These are phyloP conservation scores for Aphodius sticticus DNA, from an alignment of 2,888 invertebrate species.

Conservation along the genomic window DNA sequence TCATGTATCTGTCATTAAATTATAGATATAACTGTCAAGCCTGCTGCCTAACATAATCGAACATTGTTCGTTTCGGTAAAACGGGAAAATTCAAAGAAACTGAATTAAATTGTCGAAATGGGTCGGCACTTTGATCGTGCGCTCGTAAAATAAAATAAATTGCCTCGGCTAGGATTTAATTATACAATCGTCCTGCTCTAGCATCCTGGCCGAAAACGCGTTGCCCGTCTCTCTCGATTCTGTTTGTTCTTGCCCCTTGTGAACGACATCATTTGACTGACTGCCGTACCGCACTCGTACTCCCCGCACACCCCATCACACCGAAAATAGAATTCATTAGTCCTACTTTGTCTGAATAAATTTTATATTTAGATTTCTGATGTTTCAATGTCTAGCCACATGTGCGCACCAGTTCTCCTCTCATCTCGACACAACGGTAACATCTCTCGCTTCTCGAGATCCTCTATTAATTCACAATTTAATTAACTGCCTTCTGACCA, in stretches of 20 bases:
- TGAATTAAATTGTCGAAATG: conserved; percentile 40
- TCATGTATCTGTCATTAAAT: no score
- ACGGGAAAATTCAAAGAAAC: neutral
- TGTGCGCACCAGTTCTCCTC: neutral
- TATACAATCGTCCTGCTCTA: conserved; percentile 28
- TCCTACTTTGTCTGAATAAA: conserved; percentile 38
- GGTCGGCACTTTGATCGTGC: conserved; percentile 41
- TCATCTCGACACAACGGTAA: neutral
- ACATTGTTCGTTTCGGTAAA: neutral
- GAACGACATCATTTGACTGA: conserved; percentile 4
- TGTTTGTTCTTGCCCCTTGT: conserved; percentile 4
- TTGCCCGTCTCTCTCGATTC: neutral
- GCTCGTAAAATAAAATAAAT: conserved; percentile 43
- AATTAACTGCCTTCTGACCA: neutral
- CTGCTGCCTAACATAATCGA: neutral
- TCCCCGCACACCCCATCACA: conserved; percentile 14
- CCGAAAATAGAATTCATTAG: conserved; percentile 37
- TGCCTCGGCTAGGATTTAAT: conserved; percentile 42
- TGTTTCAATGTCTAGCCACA: conserved; percentile 21
- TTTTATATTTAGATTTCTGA: conserved; percentile 36
- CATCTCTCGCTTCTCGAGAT: neutral
- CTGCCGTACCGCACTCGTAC: conserved; percentile 6
- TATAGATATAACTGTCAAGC: no score
- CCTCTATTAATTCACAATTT: neutral
- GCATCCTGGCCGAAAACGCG: neutral